Percentiles rank a stretch among this genome's conserved stretches.
Conservation (phyloP, 1,140 invertebrate species). For the Drosophila ficusphila region DNA sequence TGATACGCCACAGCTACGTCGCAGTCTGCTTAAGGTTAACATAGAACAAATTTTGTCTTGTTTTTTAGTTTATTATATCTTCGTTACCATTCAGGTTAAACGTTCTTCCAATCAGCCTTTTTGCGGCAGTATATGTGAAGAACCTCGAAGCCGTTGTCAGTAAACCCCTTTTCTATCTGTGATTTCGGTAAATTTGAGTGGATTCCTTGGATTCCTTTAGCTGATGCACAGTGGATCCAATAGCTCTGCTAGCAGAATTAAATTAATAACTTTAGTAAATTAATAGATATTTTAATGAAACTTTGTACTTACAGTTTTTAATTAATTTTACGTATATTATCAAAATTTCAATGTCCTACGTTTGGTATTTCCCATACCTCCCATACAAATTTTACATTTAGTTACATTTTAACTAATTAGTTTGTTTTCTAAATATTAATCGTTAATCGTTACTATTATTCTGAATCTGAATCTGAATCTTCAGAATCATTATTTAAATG, state of each 20-base stretch:
- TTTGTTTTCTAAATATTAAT: too few species aligned
- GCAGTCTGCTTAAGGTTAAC: too few species aligned
- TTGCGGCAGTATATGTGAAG: slow-evolving; percentile 18
- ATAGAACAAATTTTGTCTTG: too few species aligned
- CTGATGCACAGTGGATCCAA: background rate
- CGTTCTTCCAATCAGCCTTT: slow-evolving; percentile 9
- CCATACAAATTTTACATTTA: background rate
- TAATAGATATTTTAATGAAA: background rate
- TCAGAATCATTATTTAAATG: background rate
- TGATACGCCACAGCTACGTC: too few species aligned
- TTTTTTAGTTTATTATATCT: too few species aligned
- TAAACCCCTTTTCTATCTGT: slow-evolving; percentile 4
- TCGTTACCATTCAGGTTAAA: background rate
- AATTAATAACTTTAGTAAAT: background rate
- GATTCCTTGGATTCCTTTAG: too few species aligned
- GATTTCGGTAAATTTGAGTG: background rate
- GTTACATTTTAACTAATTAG: too few species aligned
- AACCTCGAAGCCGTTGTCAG: slow-evolving; percentile 4
- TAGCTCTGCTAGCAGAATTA: background rate
- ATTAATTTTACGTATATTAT: background rate
- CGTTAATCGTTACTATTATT: too few species aligned
- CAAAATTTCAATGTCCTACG: background rate
- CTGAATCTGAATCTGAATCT: background rate
- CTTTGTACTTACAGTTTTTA: background rate
- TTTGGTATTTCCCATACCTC: background rate